These are phyloP conservation scores for Hyla sarda DNA, from an alignment of 2,113 vertebrate species.

Conservation along the genomic window DNA sequence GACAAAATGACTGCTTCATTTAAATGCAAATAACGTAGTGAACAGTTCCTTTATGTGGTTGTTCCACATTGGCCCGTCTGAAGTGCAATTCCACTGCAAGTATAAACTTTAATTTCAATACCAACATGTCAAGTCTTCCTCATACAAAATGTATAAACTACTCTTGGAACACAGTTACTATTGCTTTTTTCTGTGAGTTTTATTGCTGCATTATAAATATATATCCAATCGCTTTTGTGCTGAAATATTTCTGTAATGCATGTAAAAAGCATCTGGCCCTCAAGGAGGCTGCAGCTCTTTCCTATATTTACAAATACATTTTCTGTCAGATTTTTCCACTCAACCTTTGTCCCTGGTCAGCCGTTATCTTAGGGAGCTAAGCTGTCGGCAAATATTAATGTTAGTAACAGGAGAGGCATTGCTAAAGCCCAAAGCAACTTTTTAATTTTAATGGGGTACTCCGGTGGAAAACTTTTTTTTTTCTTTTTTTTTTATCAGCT, in stretches of 20 bases:
- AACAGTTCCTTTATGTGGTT: neutral
- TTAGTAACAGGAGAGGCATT: constrained; percentile 14
- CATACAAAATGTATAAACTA: neutral
- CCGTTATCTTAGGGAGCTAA: neutral
- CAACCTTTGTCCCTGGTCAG: constrained; percentile 28
- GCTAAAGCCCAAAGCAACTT: constrained; percentile 6
- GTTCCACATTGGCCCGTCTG: no score
- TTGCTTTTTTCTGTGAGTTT: no score
- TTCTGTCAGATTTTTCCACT: neutral
- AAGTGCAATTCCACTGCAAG: neutral
- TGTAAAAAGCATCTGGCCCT: neutral
- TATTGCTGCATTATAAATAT: neutral
- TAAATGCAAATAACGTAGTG: neutral
- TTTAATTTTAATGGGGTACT: constrained; percentile 14
- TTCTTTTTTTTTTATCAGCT: no score
- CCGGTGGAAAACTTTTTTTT: no score
- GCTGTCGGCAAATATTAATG: constrained; percentile 17
- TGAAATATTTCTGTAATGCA: neutral
- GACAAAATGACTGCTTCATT: neutral
- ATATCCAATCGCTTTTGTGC: neutral
- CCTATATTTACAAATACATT: neutral
- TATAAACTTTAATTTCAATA: neutral
- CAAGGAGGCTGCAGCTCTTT: neutral
- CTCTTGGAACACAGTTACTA: neutral
- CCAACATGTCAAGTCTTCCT: neutral